These are phyloP conservation scores for Cheilosia variabilis DNA, from an alignment of 2,888 invertebrate genomes.

Conservation along the genomic window DNA sequence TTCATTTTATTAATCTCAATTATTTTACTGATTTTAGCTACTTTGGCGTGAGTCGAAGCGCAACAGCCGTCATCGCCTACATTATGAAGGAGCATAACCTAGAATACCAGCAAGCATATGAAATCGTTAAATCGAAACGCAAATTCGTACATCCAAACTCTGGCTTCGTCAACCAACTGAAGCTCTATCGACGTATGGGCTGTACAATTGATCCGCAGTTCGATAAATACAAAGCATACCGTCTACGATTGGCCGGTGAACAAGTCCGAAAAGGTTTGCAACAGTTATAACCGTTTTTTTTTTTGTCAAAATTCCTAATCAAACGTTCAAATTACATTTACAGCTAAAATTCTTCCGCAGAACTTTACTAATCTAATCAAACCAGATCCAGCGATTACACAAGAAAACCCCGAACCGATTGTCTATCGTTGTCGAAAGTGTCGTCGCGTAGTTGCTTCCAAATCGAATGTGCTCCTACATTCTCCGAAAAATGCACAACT, in stretches of 20 bases:
- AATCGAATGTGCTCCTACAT: slow-evolving; percentile 91
- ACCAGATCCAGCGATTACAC: slow-evolving; percentile 90
- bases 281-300: not conserved
- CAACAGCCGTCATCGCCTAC: slow-evolving; percentile 93
- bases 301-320: not conserved
- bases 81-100: slow-evolving; percentile 93
- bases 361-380: slow-evolving; percentile 90
- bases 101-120: slow-evolving; percentile 89
- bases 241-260: slow-evolving; percentile 91
- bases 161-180: slow-evolving; percentile 92
- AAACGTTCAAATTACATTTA: not conserved
- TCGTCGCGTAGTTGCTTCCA: slow-evolving; percentile 91
- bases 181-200: slow-evolving; percentile 91
- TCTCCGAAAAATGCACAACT: slow-evolving; percentile 77
- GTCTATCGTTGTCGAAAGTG: slow-evolving; percentile 94
- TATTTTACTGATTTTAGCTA: slow-evolving; percentile 85
- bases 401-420: slow-evolving; percentile 91
- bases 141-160: slow-evolving; percentile 91
- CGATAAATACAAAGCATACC: slow-evolving; percentile 89
- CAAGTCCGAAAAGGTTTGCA: slow-evolving; percentile 89
- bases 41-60: slow-evolving; percentile 95
- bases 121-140: slow-evolving; percentile 88
- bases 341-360: slow-evolving; percentile 92
- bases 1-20: too few species aligned
- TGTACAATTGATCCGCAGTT: slow-evolving; percentile 88